phyloP scores from a whole-genome alignment of 2,888 invertebrate species.

The Mesorhabditis belari region DNA sequence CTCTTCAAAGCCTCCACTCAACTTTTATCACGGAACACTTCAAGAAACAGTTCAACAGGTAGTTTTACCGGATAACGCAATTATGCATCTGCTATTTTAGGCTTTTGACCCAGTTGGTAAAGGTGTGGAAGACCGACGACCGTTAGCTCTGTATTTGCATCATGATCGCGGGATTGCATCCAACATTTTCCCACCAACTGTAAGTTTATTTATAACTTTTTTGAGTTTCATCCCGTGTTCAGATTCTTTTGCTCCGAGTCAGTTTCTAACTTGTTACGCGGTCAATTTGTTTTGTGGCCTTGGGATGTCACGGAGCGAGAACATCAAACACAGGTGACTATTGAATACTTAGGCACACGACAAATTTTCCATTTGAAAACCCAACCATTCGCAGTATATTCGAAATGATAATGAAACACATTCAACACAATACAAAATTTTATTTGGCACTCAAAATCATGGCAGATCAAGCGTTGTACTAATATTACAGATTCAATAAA shows the following conservation, averaged over 20 bases:
- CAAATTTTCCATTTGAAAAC: too few species aligned
- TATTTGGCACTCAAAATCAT: too few species aligned
- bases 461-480: too few species aligned
- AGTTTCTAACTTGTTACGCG: constrained; percentile 77
- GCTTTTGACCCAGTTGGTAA: constrained; percentile 20
- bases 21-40: constrained; percentile 16
- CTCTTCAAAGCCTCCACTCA: constrained; percentile 6
- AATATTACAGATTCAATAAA: too few species aligned
- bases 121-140: constrained; percentile 67
- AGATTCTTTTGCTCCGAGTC: constrained; percentile 75
- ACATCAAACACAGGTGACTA: background rate
- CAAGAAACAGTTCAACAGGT: background rate
- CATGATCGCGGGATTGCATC: constrained; percentile 88
- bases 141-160: constrained; percentile 88
- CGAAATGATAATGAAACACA: too few species aligned
- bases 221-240: constrained; percentile 2
- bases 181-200: constrained; percentile 74
- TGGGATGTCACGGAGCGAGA: constrained; percentile 80
- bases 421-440: too few species aligned
- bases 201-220: background rate
- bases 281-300: constrained; percentile 87
- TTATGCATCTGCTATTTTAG: constrained; percentile 1
- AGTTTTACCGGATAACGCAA: background rate
- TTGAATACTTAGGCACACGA: too few species aligned
- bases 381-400: too few species aligned